Evolutionary conservation across 1,140 invertebrate species (phyloP).

Genomic region (Zaprionus gabonicus): DNA sequence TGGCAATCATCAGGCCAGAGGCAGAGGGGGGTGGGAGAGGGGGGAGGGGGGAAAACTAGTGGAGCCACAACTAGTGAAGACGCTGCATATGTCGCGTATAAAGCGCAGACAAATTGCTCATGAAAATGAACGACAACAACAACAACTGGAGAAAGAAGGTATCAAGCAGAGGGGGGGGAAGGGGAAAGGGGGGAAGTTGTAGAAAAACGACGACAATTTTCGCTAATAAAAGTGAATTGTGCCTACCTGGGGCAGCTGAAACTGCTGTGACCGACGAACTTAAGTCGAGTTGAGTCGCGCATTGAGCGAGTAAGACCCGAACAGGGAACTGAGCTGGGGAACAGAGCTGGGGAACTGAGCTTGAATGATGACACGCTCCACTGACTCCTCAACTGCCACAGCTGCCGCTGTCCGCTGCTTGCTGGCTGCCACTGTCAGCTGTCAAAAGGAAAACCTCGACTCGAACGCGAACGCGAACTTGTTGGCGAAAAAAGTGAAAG

Average conservation of each 20-base stretch:
- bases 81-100: conserved; percentile 37
- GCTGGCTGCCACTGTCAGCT: conserved; percentile 38
- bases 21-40: neutral
- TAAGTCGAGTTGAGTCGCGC: neutral
- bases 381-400: conserved; percentile 28
- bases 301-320: neutral
- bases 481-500: conserved; percentile 69
- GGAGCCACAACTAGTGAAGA: conserved; percentile 27
- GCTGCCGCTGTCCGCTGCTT: neutral
- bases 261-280: neutral
- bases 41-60: neutral
- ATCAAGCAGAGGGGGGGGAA: neutral
- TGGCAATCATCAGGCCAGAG: conserved; percentile 72
- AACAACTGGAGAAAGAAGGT: neutral
- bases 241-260: conserved; percentile 25
- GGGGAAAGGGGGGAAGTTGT: neutral
- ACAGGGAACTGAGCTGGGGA: neutral
- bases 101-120: conserved; percentile 58
- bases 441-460: conserved; percentile 43
- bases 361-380: conserved; percentile 65
- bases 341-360: neutral
- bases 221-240: conserved; percentile 71
- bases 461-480: conserved; percentile 5
- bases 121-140: conserved; percentile 46
- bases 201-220: conserved; percentile 58